These are phyloP conservation scores for Cyprinodon variegatus DNA, from an alignment of 2,113 vertebrate species.

Conservation along the genomic window DNA sequence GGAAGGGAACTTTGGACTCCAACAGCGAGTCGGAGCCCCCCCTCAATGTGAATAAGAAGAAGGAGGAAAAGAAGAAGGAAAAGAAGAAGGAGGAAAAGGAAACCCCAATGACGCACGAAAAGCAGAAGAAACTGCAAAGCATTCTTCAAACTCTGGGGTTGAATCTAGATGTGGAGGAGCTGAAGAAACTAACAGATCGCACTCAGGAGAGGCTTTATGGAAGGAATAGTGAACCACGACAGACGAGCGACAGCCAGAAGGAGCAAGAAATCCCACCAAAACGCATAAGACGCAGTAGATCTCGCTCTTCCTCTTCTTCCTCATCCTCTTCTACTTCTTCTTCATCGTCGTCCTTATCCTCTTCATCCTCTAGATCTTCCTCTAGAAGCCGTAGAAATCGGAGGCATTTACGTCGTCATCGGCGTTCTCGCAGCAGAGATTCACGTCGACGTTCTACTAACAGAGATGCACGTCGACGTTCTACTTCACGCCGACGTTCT, in stretches of 20 bases:
- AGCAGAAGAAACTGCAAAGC: slow-evolving; percentile 48
- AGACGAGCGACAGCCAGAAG: neutral
- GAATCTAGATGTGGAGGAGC: slow-evolving; percentile 56
- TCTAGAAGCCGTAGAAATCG: slow-evolving; percentile 18
- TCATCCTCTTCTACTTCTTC: slow-evolving; percentile 14
- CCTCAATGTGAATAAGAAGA: neutral
- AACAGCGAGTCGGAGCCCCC: slow-evolving; percentile 25
- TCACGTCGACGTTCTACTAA: slow-evolving; percentile 1
- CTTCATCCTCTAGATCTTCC: slow-evolving; percentile 8
- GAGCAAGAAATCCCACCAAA: neutral
- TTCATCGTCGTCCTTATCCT: slow-evolving; percentile 12
- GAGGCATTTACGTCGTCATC: neutral
- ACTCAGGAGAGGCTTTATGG: slow-evolving; percentile 68
- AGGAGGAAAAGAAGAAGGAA: slow-evolving; percentile 16
- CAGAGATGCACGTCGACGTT: neutral
- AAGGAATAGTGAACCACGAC: slow-evolving; percentile 10
- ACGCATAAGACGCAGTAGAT: neutral
- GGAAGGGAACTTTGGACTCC: neutral
- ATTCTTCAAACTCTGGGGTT: slow-evolving; percentile 63
- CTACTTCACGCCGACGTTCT: too few species aligned
- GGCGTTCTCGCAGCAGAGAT: slow-evolving; percentile 9
- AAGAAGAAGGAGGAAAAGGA: slow-evolving; percentile 15
- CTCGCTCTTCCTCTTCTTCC: neutral
- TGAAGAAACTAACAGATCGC: slow-evolving; percentile 50
- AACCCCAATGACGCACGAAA: slow-evolving; percentile 14